Evolutionary conservation across 1,140 invertebrate genomes (phyloP), one percentile per base, ranked within the genome.

Genomic region (Aphis craccivora): DNA sequence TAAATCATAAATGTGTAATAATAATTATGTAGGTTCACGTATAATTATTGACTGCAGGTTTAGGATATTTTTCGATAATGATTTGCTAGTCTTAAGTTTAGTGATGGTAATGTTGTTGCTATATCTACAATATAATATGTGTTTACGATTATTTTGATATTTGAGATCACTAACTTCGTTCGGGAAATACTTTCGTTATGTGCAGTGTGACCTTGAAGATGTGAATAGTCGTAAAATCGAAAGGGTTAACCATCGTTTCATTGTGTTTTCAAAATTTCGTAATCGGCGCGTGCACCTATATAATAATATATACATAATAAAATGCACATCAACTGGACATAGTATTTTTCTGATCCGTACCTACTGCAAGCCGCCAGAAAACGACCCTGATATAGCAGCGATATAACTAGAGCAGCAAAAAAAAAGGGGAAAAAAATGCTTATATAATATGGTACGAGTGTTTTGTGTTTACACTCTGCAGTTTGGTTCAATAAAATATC

Each of bases 321-420:
- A 23, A 60, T 55, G 8, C 40, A 30, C 11, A 30, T 60, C 86
- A 20, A 25, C 9, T n/a, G 45, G 43, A 18, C 35, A 48, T 48
- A n/a, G 18, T 30, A 9, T 23, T 90, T 60, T 40, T 90, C 88
- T 43, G 37, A 67, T 67, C 40, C 23, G 11, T 84, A 40, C 40
- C 8, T 84, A 45, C 43, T 90, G 88, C 35, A 51, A 51, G n/a
- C 30, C n/a, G 23, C 35, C 51, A 20, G 30, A 53, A 37, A 3
- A 40, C 37, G 91, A 93, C 81, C 81, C 35, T 93, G 91, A 48
- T 37, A 93, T 30, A 25, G 23, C 60, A 25, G 23, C 60, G 60
- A 76, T 76, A 76, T 76, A 76, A 76, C 60, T 93, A 25, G 81
- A 93, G 91, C 91, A 86, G 84, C 84, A 93, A 93, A 91, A 84